These are phyloP conservation scores for Valencia hispanica DNA, from an alignment of 2,797 vertebrate genomes.

Conservation along the genomic window DNA sequence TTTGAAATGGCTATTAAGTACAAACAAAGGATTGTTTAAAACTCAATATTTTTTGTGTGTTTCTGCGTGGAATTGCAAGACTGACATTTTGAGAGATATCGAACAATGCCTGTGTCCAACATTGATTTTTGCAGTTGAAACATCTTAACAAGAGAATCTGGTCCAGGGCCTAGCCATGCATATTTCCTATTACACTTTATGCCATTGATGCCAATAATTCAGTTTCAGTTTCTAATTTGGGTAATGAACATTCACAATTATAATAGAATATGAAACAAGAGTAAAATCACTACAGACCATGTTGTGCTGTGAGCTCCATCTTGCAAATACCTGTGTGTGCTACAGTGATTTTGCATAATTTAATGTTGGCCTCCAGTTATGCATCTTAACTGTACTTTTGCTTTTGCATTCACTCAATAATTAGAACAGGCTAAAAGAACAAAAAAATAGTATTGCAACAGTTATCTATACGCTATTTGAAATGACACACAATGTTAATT, in stretches of 20 bases:
- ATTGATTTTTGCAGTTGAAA: not conserved
- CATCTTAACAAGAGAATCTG: not conserved
- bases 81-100: not conserved
- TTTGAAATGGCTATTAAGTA: not conserved
- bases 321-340: not conserved
- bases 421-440: too few species aligned
- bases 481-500: too few species aligned
- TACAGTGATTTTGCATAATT: not conserved
- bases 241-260: not conserved
- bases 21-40: not conserved
- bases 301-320: not conserved
- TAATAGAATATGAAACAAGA: not conserved
- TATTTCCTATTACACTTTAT: not conserved
- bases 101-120: not conserved
- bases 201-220: not conserved
- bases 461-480: too few species aligned
- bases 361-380: too few species aligned
- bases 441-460: too few species aligned
- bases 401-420: too few species aligned
- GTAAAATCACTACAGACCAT: not conserved
- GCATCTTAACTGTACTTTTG: too few species aligned
- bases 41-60: not conserved
- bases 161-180: not conserved
- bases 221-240: not conserved
- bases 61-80: not conserved